A percentile compares a stretch with the other conserved stretches of the same genome.
Conservation (phyloP, 2,113 vertebrate species). For the Coptodon rendalli region DNA sequence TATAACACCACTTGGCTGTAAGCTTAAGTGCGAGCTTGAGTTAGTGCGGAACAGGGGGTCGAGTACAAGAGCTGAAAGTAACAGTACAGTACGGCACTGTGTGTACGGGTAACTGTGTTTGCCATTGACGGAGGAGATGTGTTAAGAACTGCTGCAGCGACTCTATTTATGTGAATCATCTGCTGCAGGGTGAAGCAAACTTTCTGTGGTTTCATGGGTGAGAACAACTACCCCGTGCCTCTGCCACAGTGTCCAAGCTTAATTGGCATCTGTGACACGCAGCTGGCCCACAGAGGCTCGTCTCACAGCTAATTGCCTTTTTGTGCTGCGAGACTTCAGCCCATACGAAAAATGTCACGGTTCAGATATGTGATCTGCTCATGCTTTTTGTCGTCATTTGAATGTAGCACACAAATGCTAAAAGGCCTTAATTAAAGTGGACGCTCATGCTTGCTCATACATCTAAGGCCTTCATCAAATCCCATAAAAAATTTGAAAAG, state of each 20-base stretch:
- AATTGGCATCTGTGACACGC: slow-evolving; percentile 32
- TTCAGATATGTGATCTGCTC: background rate
- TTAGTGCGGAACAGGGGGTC: background rate
- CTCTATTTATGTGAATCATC: background rate
- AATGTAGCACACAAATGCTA: background rate
- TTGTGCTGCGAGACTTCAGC: background rate
- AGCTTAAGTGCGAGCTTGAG: background rate
- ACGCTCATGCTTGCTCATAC: background rate
- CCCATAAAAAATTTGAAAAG: background rate
- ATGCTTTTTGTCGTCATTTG: background rate
- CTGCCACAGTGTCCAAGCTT: background rate
- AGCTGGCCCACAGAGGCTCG: background rate
- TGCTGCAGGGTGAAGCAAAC: background rate
- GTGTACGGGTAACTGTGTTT: background rate
- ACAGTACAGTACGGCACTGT: background rate
- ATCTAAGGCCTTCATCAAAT: background rate
- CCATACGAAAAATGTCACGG: background rate
- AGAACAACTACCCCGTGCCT: background rate
- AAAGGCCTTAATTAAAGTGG: background rate
- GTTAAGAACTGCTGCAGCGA: background rate
- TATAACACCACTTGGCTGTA: background rate
- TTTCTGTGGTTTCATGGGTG: background rate
- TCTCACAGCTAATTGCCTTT: slow-evolving; percentile 17
- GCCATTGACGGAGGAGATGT: background rate
- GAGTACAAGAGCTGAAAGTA: background rate